Conservation (phyloP, 2,113 vertebrate genomes). For the Monopterus albus region DNA sequence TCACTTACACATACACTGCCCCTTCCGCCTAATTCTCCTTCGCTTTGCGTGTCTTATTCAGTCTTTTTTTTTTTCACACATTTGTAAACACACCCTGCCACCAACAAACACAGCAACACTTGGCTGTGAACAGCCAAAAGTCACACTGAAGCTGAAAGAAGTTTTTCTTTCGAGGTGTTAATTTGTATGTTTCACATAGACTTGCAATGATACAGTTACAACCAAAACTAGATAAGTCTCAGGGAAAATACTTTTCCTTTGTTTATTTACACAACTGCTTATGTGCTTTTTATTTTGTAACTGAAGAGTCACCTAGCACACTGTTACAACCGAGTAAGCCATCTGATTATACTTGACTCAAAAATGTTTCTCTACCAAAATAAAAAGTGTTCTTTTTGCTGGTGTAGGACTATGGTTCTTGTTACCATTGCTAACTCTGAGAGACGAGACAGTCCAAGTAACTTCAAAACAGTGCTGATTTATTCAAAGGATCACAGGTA, state of each 20-base stretch:
- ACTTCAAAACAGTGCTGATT: too few relatives aligned
- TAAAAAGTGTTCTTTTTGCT: neutral
- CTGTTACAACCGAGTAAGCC: neutral
- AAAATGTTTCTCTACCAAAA: neutral
- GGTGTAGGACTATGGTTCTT: too few relatives aligned
- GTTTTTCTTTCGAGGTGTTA: constrained; percentile 23
- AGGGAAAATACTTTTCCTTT: neutral
- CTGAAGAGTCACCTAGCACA: neutral
- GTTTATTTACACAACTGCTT: neutral
- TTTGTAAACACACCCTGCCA: neutral
- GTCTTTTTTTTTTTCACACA: constrained; percentile 19
- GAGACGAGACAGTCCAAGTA: too few relatives aligned
- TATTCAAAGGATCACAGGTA: too few relatives aligned
- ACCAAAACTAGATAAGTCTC: neutral
- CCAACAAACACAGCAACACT: constrained; percentile 23
- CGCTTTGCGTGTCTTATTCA: neutral
- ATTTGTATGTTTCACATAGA: neutral
- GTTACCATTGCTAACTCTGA: too few relatives aligned
- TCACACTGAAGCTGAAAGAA: neutral
- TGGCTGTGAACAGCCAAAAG: constrained; percentile 3
- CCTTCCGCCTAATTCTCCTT: neutral
- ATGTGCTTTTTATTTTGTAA: neutral
- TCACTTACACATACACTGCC: neutral
- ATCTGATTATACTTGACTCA: constrained; percentile 1
- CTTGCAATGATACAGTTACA: neutral